phyloP scores from a whole-genome alignment of 2,888 invertebrate species.

The Agriopis marginaria region DNA sequence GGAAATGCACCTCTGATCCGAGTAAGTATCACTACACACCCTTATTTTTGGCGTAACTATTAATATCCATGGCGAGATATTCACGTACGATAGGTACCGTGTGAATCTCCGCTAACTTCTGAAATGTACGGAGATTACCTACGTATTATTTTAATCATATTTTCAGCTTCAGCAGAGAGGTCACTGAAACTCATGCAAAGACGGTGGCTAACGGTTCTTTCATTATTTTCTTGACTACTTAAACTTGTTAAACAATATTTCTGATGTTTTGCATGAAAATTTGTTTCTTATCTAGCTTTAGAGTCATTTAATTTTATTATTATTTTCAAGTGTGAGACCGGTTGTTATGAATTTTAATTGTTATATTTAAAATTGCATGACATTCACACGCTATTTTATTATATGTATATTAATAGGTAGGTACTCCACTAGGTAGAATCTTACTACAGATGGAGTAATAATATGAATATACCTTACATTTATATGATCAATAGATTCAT shows the following conservation, averaged over 20 bases:
- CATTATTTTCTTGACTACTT: not conserved
- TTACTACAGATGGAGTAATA: too few species aligned
- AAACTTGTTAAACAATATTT: conserved; percentile 6
- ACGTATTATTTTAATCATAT: conserved; percentile 12
- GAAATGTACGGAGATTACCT: conserved; percentile 13
- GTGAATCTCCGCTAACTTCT: conserved; percentile 14
- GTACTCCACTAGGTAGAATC: not conserved
- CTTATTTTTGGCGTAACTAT: conserved; percentile 38
- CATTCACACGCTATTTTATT: conserved; percentile 13
- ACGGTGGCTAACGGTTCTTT: conserved; percentile 19
- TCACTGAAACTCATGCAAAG: conserved; percentile 19
- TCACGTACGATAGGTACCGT: not conserved
- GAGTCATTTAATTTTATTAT: conserved; percentile 6
- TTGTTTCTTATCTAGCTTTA: conserved; percentile 2
- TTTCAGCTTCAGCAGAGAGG: conserved; percentile 19
- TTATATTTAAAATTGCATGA: not conserved
- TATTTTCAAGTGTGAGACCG: conserved; percentile 4
- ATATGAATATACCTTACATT: too few species aligned
- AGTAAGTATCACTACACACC: conserved; percentile 65
- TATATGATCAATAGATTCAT: not conserved
- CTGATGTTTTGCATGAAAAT: conserved; percentile 1
- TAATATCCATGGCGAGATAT: conserved; percentile 29
- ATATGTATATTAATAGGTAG: not conserved
- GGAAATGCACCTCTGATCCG: conserved; percentile 67
- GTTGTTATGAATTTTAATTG: conserved; percentile 10